phyloP scores from a whole-genome alignment of 2,113 vertebrate genomes.

The Salvelinus alpinus region DNA sequence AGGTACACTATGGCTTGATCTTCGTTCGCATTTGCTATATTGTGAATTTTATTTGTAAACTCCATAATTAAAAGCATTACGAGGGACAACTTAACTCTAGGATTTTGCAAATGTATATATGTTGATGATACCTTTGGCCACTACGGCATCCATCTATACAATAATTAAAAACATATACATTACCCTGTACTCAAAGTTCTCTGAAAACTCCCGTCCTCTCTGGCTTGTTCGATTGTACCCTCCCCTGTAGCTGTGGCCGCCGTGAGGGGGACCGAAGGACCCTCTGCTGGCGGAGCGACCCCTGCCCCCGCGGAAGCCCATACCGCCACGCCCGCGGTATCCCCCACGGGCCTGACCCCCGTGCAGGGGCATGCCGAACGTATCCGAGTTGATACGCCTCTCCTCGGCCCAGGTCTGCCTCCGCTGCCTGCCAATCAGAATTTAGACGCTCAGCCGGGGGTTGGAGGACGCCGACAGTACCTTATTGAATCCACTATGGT shows the following conservation, averaged over 20 bases:
- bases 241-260: constrained; percentile 77
- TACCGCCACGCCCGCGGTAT: constrained; percentile 79
- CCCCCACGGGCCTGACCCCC: constrained; percentile 84
- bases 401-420: constrained; percentile 94
- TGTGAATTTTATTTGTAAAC: no score
- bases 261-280: constrained; percentile 76
- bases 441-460: no score
- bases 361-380: constrained; percentile 88
- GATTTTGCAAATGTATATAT: no score
- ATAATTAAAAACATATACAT: constrained; percentile 26
- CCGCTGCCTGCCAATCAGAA: constrained; percentile 75
- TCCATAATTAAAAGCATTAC: no score
- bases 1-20: no score
- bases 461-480: background rate
- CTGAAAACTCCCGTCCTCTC: constrained; percentile 87
- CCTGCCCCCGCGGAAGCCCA: constrained; percentile 84
- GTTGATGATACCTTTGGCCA: no score
- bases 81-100: no score
- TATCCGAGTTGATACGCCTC: constrained; percentile 88
- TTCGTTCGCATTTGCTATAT: no score
- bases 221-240: constrained; percentile 86
- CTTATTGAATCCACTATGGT: no score
- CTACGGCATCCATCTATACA: background rate
- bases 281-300: constrained; percentile 78
- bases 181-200: constrained; percentile 88